phyloP scores from a whole-genome alignment of 1,140 invertebrate genomes.

The Charaxes varanes region DNA sequence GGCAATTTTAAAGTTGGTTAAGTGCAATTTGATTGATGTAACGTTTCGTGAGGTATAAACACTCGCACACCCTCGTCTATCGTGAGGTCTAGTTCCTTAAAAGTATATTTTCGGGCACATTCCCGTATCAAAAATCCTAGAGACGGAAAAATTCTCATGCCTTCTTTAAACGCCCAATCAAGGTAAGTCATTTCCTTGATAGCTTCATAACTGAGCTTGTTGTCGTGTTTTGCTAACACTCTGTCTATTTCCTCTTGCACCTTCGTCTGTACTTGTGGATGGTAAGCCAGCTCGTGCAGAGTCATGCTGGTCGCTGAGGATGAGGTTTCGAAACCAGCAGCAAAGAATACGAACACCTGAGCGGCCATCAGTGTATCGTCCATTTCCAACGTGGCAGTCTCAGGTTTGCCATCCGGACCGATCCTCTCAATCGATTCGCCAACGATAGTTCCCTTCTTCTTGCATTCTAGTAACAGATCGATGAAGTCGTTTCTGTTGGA shows the following conservation, averaged over 20 bases:
- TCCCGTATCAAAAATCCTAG: slow-evolving; percentile 50
- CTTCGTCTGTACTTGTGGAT: slow-evolving; percentile 75
- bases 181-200: slow-evolving; percentile 69
- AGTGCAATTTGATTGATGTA: too few relatives aligned
- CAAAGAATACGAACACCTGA: too few relatives aligned
- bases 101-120: too few relatives aligned
- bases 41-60: slow-evolving; percentile 53
- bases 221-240: too few relatives aligned
- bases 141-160: slow-evolving; percentile 68
- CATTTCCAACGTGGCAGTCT: too few relatives aligned
- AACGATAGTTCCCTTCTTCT: slow-evolving; percentile 47
- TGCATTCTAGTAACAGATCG: slow-evolving; percentile 74
- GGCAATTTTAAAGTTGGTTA: too few relatives aligned
- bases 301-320: too few relatives aligned
- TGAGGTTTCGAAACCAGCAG: too few relatives aligned
- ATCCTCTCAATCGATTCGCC: slow-evolving; percentile 58
- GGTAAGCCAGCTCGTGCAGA: slow-evolving; percentile 73
- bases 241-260: too few relatives aligned
- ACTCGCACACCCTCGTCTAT: slow-evolving; percentile 53
- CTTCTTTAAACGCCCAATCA: slow-evolving; percentile 67
- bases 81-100: too few relatives aligned
- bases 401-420: too few relatives aligned
- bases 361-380: slow-evolving; percentile 53
- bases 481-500: slow-evolving; percentile 74
- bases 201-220: slow-evolving; percentile 67